These are phyloP conservation scores for Biston betularia DNA, from an alignment of 2,888 invertebrate species.

Conservation along the genomic window DNA sequence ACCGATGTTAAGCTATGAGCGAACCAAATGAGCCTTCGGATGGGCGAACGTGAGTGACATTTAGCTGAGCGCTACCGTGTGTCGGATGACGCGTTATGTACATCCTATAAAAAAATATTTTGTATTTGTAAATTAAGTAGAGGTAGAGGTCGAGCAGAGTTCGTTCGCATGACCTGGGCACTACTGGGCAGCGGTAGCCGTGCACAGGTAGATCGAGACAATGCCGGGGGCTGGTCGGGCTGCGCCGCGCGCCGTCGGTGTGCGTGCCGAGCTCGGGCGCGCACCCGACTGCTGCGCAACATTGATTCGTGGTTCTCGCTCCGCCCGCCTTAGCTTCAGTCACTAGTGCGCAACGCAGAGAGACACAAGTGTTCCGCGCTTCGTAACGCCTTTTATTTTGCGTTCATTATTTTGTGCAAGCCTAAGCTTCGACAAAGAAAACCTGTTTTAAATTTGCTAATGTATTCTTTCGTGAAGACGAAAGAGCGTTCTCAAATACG, in stretches of 20 bases:
- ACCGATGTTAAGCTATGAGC: too few relatives aligned
- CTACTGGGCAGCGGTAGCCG: constrained; percentile 52
- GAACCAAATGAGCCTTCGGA: too few relatives aligned
- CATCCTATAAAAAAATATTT: too few relatives aligned
- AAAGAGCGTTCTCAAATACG: constrained; percentile 56
- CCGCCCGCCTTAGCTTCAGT: constrained; percentile 72
- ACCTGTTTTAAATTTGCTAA: constrained; percentile 68
- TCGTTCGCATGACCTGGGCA: constrained; percentile 61
- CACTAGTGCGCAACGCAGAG: constrained; percentile 83
- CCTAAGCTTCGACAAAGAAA: constrained; percentile 67
- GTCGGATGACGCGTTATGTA: too few relatives aligned
- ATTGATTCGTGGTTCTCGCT: constrained; percentile 81
- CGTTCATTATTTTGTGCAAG: constrained; percentile 71
- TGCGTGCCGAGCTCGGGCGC: constrained; percentile 61
- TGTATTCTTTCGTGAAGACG: constrained; percentile 59
- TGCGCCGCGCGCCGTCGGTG: constrained; percentile 42
- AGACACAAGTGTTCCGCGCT: constrained; percentile 72
- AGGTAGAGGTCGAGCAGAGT: constrained; percentile 59
- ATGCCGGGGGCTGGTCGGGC: constrained; percentile 25
- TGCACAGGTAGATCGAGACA: constrained; percentile 59
- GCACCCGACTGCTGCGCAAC: constrained; percentile 75
- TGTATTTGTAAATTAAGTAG: neutral
- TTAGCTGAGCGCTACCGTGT: too few relatives aligned
- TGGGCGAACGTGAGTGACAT: too few relatives aligned
- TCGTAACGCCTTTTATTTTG: constrained; percentile 70